Percentiles rank a stretch among this genome's conserved stretches.
Conservation (phyloP, 1,140 invertebrate genomes). For the Linepithema humile region DNA sequence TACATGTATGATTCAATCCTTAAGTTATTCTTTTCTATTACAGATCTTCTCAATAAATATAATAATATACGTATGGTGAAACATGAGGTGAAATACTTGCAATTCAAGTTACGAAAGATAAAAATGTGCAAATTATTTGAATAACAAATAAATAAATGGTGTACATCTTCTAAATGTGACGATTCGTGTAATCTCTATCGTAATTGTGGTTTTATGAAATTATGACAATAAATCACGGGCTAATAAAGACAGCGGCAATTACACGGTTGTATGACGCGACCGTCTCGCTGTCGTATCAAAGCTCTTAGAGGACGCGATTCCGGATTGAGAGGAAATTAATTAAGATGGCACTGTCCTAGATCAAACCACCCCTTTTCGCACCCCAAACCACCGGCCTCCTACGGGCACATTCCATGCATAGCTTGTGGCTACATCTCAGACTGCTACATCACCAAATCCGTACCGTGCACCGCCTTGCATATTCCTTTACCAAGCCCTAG, state of each 20-base stretch:
- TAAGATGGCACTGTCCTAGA: slow-evolving; percentile 67
- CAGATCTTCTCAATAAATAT: too few species aligned
- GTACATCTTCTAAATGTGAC: not conserved
- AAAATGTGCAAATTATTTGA: too few species aligned
- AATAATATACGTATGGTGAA: too few species aligned
- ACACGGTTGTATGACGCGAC: slow-evolving; percentile 11
- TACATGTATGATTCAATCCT: too few species aligned
- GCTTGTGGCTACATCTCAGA: slow-evolving; percentile 70
- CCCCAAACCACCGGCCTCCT: slow-evolving; percentile 52
- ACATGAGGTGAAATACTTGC: too few species aligned
- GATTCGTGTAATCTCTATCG: not conserved
- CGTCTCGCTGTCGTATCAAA: slow-evolving; percentile 20
- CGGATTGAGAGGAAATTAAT: slow-evolving; percentile 71
- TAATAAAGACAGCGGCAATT: not conserved
- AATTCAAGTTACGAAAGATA: too few species aligned
- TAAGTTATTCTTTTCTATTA: too few species aligned
- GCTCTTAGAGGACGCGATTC: slow-evolving; percentile 42
- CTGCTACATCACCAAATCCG: slow-evolving; percentile 71
- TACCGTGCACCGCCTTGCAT: slow-evolving; percentile 61
- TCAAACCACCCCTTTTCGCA: slow-evolving; percentile 68
- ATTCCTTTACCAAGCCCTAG: slow-evolving; percentile 57
- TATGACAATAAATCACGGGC: not conserved
- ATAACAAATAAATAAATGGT: too few species aligned
- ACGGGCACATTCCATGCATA: slow-evolving; percentile 72
- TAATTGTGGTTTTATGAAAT: not conserved